These are phyloP conservation scores for Percopsis omiscomaycus DNA, from an alignment of 2,797 vertebrate species.

Conservation along the genomic window DNA sequence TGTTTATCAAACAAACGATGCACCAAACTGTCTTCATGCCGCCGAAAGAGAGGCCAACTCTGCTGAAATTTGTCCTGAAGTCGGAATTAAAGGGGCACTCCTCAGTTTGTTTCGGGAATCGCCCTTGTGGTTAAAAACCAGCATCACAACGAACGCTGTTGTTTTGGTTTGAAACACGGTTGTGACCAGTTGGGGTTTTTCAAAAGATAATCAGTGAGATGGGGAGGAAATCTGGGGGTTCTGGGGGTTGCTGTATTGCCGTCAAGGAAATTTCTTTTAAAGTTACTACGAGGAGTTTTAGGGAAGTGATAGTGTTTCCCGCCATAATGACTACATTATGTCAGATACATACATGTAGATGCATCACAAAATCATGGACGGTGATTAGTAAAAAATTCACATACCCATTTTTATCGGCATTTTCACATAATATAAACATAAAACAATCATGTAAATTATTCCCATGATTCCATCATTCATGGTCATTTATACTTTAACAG, in stretches of 20 bases:
- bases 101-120: background rate
- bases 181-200: too few relatives aligned
- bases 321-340: too few relatives aligned
- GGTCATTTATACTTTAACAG: conserved; percentile 14
- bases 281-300: too few relatives aligned
- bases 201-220: too few relatives aligned
- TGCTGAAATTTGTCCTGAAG: background rate
- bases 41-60: conserved; percentile 6
- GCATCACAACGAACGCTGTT: too few relatives aligned
- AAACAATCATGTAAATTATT: conserved; percentile 40
- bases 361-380: too few relatives aligned
- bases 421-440: background rate
- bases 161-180: too few relatives aligned
- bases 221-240: background rate
- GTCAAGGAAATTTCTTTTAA: too few relatives aligned
- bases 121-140: too few relatives aligned
- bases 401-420: conserved; percentile 14
- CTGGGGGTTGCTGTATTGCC: too few relatives aligned
- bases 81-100: background rate
- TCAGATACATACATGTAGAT: too few relatives aligned
- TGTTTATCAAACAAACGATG: conserved; percentile 34
- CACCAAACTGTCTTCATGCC: conserved; percentile 16
- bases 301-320: too few relatives aligned
- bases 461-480: conserved; percentile 30
- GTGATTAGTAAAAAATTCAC: background rate